Evolutionary conservation across 64 coral and sea anemone species (phyloP).

Genomic region (Astreopora myriophthalma): DNA sequence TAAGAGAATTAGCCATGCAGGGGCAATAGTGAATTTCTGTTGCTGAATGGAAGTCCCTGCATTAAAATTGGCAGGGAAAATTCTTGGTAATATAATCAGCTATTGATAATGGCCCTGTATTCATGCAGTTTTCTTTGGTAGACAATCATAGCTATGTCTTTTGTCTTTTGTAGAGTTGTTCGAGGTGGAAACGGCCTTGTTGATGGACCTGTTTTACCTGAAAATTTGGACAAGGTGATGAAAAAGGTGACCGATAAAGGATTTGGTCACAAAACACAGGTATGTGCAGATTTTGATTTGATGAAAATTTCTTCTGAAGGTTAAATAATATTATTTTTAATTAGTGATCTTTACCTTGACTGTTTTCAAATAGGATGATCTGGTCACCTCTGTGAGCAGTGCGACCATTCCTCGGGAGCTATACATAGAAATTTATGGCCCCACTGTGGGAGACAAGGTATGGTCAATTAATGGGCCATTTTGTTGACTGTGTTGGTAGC

Average conservation of each 20-base stretch:
- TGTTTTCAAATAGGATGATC: background rate
- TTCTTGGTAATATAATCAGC: too few relatives aligned
- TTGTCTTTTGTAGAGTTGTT: conserved; percentile 31
- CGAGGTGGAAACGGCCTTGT: conserved; percentile 79
- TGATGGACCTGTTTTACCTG: conserved; percentile 68
- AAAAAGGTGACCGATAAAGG: conserved; percentile 71
- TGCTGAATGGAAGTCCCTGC: too few relatives aligned
- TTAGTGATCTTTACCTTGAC: background rate
- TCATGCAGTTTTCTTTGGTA: too few relatives aligned
- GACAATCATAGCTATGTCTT: background rate
- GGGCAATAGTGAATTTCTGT: too few relatives aligned
- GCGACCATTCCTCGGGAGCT: conserved; percentile 19
- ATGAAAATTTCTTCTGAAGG: too few relatives aligned
- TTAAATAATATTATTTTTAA: background rate
- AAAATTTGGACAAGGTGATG: conserved; percentile 64
- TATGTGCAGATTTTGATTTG: background rate
- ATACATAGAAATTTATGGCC: conserved; percentile 70
- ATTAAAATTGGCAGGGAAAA: too few relatives aligned
- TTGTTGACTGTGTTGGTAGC: too few relatives aligned
- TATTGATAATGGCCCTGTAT: too few relatives aligned
- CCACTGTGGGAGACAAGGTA: conserved; percentile 74
- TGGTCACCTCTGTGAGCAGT: background rate
- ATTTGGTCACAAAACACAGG: conserved; percentile 74
- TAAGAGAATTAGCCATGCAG: too few relatives aligned
- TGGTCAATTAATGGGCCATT: background rate